Evolutionary conservation across 2,888 invertebrate genomes (phyloP).

Genomic region (Caenorhabditis doughertyi): DNA sequence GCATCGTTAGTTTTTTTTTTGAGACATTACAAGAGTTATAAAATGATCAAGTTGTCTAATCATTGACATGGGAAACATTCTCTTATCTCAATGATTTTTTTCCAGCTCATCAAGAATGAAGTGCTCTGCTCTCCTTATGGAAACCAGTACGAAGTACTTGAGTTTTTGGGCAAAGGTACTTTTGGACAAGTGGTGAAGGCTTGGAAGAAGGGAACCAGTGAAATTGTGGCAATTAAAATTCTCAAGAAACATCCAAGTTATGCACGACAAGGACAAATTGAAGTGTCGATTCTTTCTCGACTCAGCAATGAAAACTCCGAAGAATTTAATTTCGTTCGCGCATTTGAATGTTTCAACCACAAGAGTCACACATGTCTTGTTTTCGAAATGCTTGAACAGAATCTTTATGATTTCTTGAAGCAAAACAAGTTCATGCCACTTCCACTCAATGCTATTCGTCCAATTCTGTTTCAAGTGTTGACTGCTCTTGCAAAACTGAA

Average conservation of each 20-base stretch:
- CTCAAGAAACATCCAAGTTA: constrained; percentile 99
- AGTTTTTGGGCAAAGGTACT: constrained; percentile 98
- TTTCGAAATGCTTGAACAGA: constrained; percentile 98
- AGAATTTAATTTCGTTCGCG: constrained; percentile 99
- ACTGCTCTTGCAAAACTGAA: constrained; percentile 89
- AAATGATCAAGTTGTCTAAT: no score
- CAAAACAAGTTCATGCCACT: constrained; percentile 99
- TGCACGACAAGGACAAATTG: constrained; percentile 99
- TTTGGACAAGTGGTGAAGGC: constrained; percentile 99
- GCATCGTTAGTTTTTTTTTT: no score
- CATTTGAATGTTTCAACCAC: constrained; percentile 97
- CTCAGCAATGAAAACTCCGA: constrained; percentile 95
- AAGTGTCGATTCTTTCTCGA: constrained; percentile 85
- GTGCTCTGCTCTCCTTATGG: constrained; percentile 81
- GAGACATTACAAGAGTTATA: no score
- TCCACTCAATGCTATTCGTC: constrained; percentile 97
- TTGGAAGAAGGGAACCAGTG: constrained; percentile 99
- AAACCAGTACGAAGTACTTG: constrained; percentile 84
- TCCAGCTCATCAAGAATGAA: constrained; percentile 82
- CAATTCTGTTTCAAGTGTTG: constrained; percentile 90
- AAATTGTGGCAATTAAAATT: constrained; percentile 99
- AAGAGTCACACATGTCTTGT: constrained; percentile 98
- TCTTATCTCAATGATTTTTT: constrained; percentile 34
- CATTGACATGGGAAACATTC: no score
- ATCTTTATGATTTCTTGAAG: constrained; percentile 99